These are phyloP conservation scores for Prionailurus bengalensis DNA, from an alignment of 2,113 vertebrate genomes.

Conservation along the genomic window DNA sequence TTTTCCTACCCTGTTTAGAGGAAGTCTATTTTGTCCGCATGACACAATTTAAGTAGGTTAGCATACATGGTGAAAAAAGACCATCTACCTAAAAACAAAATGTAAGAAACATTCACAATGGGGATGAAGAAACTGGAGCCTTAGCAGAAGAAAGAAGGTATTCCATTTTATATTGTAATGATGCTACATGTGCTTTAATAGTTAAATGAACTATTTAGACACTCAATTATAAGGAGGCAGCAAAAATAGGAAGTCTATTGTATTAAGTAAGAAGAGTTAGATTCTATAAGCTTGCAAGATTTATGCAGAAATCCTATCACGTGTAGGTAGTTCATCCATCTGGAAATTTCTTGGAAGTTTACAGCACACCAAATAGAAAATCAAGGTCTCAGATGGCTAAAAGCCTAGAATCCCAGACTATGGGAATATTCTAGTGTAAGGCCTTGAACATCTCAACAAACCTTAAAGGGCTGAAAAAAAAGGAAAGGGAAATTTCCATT, in stretches of 20 bases:
- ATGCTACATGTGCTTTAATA: neutral
- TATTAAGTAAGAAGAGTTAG: neutral
- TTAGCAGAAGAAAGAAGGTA: constrained; percentile 8
- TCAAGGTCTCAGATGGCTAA: neutral
- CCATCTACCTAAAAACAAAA: neutral
- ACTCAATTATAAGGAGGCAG: neutral
- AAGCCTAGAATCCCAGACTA: neutral
- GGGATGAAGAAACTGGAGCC: neutral
- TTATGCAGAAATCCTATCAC: neutral
- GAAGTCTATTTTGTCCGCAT: neutral
- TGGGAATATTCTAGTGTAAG: neutral
- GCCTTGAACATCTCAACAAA: constrained; percentile 35
- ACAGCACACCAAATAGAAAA: constrained; percentile 19
- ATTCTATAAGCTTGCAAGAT: neutral
- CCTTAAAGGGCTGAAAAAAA: neutral
- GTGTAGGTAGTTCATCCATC: neutral
- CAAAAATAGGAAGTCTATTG: constrained; percentile 14
- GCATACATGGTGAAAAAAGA: neutral
- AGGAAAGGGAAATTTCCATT: neutral
- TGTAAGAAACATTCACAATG: neutral
- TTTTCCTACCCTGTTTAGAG: constrained; percentile 2
- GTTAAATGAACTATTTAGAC: neutral
- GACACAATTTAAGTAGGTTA: neutral
- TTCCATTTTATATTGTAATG: constrained; percentile 21
- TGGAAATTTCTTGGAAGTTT: constrained; percentile 23